Conservation (phyloP, 1,140 invertebrate species). For the Pogonomyrmex barbatus region DNA sequence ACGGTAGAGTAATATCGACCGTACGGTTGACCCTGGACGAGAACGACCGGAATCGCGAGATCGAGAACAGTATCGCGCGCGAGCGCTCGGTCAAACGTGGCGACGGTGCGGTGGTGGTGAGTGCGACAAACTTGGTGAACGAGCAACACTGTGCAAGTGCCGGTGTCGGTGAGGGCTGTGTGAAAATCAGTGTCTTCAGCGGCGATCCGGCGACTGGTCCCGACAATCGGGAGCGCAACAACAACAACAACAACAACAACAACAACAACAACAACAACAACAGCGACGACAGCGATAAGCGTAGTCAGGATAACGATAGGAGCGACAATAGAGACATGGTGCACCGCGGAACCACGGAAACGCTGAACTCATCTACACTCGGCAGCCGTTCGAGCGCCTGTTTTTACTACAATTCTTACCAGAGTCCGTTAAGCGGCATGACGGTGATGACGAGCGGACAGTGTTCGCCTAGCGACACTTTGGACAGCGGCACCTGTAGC, state of each 20-base stretch:
- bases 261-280: slow-evolving; percentile 58
- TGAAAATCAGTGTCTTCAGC: slow-evolving; percentile 85
- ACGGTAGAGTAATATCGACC: slow-evolving; percentile 81
- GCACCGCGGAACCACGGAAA: slow-evolving; percentile 74
- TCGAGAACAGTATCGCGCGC: slow-evolving; percentile 81
- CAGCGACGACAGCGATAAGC: slow-evolving; percentile 37
- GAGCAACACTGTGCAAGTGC: slow-evolving; percentile 70
- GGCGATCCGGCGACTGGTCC: slow-evolving; percentile 61
- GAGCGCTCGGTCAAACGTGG: slow-evolving; percentile 73
- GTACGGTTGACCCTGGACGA: slow-evolving; percentile 80
- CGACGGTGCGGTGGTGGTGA: slow-evolving; percentile 78
- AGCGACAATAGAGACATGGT: slow-evolving; percentile 76
- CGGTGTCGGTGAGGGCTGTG: slow-evolving; percentile 79
- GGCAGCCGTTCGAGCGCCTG: slow-evolving; percentile 82
- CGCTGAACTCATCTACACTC: slow-evolving; percentile 64
- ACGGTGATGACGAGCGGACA: slow-evolving; percentile 91
- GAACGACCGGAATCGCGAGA: slow-evolving; percentile 82
- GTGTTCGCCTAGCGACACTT: slow-evolving; percentile 91
- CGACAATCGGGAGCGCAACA: slow-evolving; percentile 75
- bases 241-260: slow-evolving; percentile 71
- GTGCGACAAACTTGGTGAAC: slow-evolving; percentile 78
- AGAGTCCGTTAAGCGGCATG: slow-evolving; percentile 82
- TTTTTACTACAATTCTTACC: slow-evolving; percentile 87
- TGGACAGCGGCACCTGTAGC: slow-evolving; percentile 94
- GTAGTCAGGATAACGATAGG: background rate